Evolutionary conservation across 2,888 invertebrate genomes (phyloP).

Genomic region (Zeuzera pyrina): DNA sequence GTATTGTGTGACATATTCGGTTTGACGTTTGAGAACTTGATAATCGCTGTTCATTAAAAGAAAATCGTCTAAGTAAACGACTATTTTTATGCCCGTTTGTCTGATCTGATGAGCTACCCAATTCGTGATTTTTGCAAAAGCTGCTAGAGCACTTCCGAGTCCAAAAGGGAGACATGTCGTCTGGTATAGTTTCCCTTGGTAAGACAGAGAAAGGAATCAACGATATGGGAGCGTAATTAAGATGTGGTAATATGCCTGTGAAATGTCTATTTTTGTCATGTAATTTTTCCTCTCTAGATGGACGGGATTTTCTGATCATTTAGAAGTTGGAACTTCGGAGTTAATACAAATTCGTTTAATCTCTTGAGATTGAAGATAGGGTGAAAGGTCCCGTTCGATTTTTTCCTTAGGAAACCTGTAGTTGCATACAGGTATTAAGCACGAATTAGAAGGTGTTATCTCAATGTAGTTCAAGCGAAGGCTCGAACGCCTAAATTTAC

Average conservation of each 20-base stretch:
- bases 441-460: too few relatives aligned
- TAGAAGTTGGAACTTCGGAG: slow-evolving; percentile 9
- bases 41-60: too few relatives aligned
- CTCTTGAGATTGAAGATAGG: slow-evolving; percentile 4
- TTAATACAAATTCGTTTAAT: slow-evolving; percentile 5
- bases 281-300: slow-evolving; percentile 9
- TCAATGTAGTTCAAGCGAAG: too few relatives aligned
- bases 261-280: too few relatives aligned
- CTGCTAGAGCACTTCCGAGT: slow-evolving; percentile 8
- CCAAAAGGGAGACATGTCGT: slow-evolving; percentile 14
- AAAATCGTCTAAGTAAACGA: slow-evolving; percentile 16
- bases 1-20: background rate
- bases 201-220: slow-evolving; percentile 7
- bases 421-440: too few relatives aligned
- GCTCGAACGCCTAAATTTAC: too few relatives aligned
- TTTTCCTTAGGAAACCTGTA: slow-evolving; percentile 1
- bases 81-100: slow-evolving; percentile 6
- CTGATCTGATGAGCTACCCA: slow-evolving; percentile 10
- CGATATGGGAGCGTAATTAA: slow-evolving; percentile 6
- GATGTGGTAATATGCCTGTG: slow-evolving; percentile 13
- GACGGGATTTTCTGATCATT: slow-evolving; percentile 7
- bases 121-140: slow-evolving; percentile 11
- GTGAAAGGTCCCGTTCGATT: background rate
- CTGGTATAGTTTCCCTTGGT: slow-evolving; percentile 5
- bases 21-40: too few relatives aligned